phyloP scores from a whole-genome alignment of 2,113 vertebrate genomes.

The Nothocercus julius region DNA sequence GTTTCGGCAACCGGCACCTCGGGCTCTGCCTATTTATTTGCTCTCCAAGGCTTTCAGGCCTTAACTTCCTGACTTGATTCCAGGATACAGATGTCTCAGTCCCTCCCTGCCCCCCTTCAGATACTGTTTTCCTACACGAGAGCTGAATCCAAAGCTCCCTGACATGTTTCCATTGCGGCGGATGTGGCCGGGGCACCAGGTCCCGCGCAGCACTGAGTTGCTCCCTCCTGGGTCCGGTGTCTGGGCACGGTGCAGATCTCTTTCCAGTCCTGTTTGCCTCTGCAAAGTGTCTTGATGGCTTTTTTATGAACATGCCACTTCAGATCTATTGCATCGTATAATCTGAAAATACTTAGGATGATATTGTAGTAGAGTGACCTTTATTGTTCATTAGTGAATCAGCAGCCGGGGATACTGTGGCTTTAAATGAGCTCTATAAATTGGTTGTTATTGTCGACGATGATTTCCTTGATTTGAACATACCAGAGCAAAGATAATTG shows the following conservation, averaged over 20 bases:
- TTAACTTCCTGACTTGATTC: conserved; percentile 53
- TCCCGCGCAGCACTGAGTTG: neutral
- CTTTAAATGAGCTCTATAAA: conserved; percentile 65
- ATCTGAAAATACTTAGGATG: conserved; percentile 24
- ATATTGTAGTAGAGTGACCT: conserved; percentile 48
- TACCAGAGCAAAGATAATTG: conserved; percentile 48
- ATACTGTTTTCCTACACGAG: conserved; percentile 1
- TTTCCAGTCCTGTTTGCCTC: neutral
- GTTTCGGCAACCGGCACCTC: conserved; percentile 2
- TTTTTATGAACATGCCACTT: conserved; percentile 26
- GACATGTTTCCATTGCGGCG: neutral
- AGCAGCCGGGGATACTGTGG: conserved; percentile 18
- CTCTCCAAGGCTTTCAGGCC: conserved; percentile 26
- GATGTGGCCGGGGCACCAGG: neutral
- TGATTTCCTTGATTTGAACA: conserved; percentile 61
- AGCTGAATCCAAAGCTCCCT: conserved; percentile 6
- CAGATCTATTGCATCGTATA: neutral
- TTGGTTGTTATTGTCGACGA: conserved; percentile 54
- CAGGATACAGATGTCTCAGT: conserved; percentile 58
- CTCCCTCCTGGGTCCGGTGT: neutral
- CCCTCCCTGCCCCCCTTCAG: conserved; percentile 27
- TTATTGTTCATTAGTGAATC: conserved; percentile 69
- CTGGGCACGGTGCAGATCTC: neutral
- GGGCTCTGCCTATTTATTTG: neutral
- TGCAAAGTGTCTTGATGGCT: neutral